phyloP scores from a whole-genome alignment of 2,797 vertebrate genomes.

The Xenopus petersii region DNA sequence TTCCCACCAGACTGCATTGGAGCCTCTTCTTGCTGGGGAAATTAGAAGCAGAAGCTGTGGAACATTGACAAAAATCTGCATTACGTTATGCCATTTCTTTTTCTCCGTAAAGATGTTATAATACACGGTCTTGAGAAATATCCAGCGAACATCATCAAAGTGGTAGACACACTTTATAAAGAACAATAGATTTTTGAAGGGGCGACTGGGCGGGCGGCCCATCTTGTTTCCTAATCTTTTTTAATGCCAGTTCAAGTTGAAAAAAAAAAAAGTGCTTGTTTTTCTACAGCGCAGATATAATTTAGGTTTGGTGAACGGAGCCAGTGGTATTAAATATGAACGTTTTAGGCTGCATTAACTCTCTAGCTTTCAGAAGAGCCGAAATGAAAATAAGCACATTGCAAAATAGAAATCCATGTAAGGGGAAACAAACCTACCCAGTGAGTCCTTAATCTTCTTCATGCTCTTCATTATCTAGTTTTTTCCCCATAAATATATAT shows the following conservation, averaged over 20 bases:
- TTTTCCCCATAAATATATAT: no score
- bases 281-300: slow-evolving; percentile 53
- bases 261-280: slow-evolving; percentile 45
- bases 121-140: slow-evolving; percentile 77
- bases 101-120: slow-evolving; percentile 75
- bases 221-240: slow-evolving; percentile 60
- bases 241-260: slow-evolving; percentile 53
- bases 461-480: no score
- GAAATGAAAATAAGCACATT: slow-evolving; percentile 15
- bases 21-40: slow-evolving; percentile 69
- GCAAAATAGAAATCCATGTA: neutral
- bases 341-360: slow-evolving; percentile 33
- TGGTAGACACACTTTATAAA: slow-evolving; percentile 58
- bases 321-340: slow-evolving; percentile 45
- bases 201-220: slow-evolving; percentile 54
- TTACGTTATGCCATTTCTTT: slow-evolving; percentile 73
- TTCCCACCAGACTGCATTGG: slow-evolving; percentile 61
- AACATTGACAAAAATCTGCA: slow-evolving; percentile 87
- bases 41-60: slow-evolving; percentile 85
- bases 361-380: slow-evolving; percentile 13
- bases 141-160: slow-evolving; percentile 85
- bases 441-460: no score
- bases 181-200: slow-evolving; percentile 58
- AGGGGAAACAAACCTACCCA: no score
- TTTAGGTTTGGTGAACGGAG: slow-evolving; percentile 50